Base-by-base conservation (phyloP, 2,888 invertebrate species). In the Pollenia angustigena region DNA sequence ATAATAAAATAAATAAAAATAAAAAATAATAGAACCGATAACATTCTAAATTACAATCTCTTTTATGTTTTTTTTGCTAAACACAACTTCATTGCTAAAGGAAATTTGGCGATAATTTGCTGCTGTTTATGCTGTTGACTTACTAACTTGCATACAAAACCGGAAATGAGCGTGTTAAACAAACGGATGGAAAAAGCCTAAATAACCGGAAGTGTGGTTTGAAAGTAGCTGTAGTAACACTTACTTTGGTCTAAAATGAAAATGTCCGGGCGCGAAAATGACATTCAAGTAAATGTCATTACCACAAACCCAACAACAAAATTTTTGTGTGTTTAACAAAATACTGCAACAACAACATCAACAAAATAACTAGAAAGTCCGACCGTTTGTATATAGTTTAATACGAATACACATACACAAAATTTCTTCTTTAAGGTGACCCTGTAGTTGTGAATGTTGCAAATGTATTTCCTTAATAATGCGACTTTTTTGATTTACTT, bases 141-240 rank as follows among this genome's bases (percentile, higher is more conserved):
- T 46, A 48, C 60, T 56, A 60, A 42, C 66, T 54, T 40, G 56
- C 40, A 62, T 44, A 48, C 16, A 62, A 76, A 69, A 79, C 8
- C 85, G 80, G 85, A 85, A 88, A 87, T 83, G 83, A 81, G 79
- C 78, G 88, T 88, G 88, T 88, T 87, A 85, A 84, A 75, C 75
- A 85, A 87, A 81, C 88, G 89, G 89, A 88, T 88, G 85, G 72
- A 78, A 81, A 23, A 87, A 79, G 79, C 85, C 87, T 88, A 89
- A 89, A 88, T 88, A 87, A 78, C 85, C 88, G 89, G 88, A 89
- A 88, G 86, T 89, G 88, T 86, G 88, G 85, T 83, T 48, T 81
- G 76, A 69, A 86, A 86, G 78, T 86, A 83, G 81, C 84, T 74
- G 75, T 62, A 84, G 85, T 87, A 76, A 75, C 69, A 84, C 60